Evolutionary conservation across 2,797 vertebrate genomes (phyloP).

Genomic region (Brachymystax lenok): DNA sequence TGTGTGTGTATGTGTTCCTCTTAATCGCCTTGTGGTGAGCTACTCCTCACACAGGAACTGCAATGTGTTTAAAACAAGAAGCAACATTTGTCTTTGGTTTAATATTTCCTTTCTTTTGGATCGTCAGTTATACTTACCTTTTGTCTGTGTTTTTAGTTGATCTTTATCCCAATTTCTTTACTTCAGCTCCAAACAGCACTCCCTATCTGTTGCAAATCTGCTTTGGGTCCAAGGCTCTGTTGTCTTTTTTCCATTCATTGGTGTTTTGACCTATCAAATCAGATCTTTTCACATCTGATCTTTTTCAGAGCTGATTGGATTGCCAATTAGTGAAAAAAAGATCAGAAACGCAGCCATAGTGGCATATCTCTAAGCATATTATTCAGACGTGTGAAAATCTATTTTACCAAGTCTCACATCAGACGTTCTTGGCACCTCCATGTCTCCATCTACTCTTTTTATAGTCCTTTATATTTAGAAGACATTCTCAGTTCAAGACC

Average conservation of each 20-base stretch:
- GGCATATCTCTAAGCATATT: background rate
- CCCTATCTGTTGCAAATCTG: background rate
- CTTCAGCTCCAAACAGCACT: background rate
- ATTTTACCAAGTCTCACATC: background rate
- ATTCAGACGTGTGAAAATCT: background rate
- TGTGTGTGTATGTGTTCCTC: background rate
- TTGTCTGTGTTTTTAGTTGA: no score
- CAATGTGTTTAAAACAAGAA: background rate
- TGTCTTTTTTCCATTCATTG: no score
- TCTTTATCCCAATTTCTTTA: no score
- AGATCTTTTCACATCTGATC: no score
- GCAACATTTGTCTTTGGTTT: background rate
- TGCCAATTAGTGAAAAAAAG: no score
- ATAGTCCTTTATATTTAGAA: background rate
- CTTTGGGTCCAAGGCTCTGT: no score
- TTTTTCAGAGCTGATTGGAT: no score
- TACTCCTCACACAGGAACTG: background rate
- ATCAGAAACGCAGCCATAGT: background rate
- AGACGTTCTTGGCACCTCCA: background rate
- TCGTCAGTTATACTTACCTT: no score
- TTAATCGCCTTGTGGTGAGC: background rate
- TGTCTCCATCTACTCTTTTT: slow-evolving; percentile 1
- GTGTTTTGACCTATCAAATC: no score
- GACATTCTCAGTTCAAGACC: background rate
- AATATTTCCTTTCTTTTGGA: background rate